A percentile compares a stretch with the other conserved stretches of the same genome.
These are phyloP conservation scores for Brachionichthys hirsutus DNA, from an alignment of 2,113 vertebrate genomes.

Conservation along the genomic window DNA sequence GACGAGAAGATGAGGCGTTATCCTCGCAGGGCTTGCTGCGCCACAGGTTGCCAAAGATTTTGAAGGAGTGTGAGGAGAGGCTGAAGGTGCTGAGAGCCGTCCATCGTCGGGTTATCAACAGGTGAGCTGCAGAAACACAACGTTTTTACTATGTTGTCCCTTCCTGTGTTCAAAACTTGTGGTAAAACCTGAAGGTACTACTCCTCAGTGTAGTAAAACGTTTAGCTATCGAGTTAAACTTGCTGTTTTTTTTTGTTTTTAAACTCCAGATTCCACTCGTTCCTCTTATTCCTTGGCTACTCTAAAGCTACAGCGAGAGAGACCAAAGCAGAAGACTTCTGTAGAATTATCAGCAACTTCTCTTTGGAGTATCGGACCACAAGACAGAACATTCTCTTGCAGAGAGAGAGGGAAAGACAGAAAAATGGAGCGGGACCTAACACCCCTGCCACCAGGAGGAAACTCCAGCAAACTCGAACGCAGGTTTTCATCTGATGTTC, in stretches of 20 bases:
- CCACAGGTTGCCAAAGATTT: slow-evolving; percentile 60
- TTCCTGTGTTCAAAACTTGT: too few relatives aligned
- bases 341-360: slow-evolving; percentile 78
- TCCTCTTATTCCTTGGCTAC: slow-evolving; percentile 81
- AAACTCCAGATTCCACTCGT: slow-evolving; percentile 79
- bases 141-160: neutral
- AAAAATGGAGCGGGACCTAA: neutral
- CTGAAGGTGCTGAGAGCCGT: slow-evolving; percentile 77
- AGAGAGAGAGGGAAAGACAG: slow-evolving; percentile 63
- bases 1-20: slow-evolving; percentile 9
- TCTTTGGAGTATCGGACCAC: slow-evolving; percentile 76
- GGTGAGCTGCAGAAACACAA: slow-evolving; percentile 30
- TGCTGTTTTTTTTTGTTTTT: neutral
- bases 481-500: slow-evolving; percentile 21
- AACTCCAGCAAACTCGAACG: slow-evolving; percentile 14
- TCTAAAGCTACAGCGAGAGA: slow-evolving; percentile 67
- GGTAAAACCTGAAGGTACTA: too few relatives aligned
- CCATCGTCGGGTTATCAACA: slow-evolving; percentile 77
- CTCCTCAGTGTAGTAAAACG: too few relatives aligned
- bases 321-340: slow-evolving; percentile 73
- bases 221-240: neutral
- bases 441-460: slow-evolving; percentile 36
- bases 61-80: slow-evolving; percentile 75
- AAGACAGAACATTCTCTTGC: slow-evolving; percentile 65
- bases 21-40: slow-evolving; percentile 41